These are phyloP conservation scores for Synergus gifuensis DNA, from an alignment of 2,888 invertebrate species.

Conservation along the genomic window DNA sequence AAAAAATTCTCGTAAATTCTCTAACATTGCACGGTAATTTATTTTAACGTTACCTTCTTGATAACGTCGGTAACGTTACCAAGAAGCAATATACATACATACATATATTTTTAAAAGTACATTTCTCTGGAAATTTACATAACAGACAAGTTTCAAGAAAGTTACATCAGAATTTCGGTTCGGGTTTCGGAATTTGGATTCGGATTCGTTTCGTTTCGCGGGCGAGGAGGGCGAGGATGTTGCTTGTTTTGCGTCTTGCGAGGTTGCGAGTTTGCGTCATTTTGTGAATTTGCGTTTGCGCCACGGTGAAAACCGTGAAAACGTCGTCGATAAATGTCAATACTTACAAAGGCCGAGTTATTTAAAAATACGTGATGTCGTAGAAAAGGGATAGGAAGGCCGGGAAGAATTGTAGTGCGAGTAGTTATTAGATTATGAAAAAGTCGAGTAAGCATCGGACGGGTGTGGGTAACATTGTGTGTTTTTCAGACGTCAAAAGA, in stretches of 20 bases:
- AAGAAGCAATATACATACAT: no score
- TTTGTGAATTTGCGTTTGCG: constrained; percentile 25
- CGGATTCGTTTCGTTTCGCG: neutral
- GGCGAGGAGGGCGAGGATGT: neutral
- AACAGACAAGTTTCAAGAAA: neutral
- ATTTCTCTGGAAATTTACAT: neutral
- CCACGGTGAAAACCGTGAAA: neutral
- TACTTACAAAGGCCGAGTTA: constrained; percentile 21
- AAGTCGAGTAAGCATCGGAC: constrained; percentile 53
- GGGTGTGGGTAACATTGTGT: constrained; percentile 52
- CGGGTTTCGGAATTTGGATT: neutral
- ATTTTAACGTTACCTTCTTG: no score
- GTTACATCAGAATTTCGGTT: neutral
- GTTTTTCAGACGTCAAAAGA: constrained; percentile 50
- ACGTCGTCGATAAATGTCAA: constrained; percentile 22
- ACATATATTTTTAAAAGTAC: no score
- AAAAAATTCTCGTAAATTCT: no score
- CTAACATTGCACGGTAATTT: no score
- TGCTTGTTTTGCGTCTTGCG: neutral
- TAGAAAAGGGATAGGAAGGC: neutral
- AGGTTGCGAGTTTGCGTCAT: neutral
- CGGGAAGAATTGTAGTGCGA: constrained; percentile 15
- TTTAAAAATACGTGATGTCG: constrained; percentile 41
- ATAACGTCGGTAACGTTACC: no score
- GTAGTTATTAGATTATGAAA: constrained; percentile 53